phyloP scores from a whole-genome alignment of 2,888 invertebrate genomes.

The Apoda limacodes region DNA sequence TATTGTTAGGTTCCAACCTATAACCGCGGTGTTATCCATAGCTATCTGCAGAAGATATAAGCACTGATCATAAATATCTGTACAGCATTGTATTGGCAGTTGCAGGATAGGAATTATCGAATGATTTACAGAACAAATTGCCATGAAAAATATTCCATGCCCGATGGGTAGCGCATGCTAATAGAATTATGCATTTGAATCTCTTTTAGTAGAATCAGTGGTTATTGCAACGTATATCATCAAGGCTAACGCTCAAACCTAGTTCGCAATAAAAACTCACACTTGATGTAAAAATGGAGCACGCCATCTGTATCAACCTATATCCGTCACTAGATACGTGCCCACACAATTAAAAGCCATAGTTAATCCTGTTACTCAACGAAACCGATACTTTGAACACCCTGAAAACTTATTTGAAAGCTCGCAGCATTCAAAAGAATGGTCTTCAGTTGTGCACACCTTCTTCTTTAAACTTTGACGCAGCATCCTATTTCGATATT shows the following conservation, averaged over 20 bases:
- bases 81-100: slow-evolving; percentile 13
- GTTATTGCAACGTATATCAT: slow-evolving; percentile 18
- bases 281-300: too few species aligned
- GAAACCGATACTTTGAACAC: slow-evolving; percentile 23
- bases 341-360: slow-evolving; percentile 6
- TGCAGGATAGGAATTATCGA: slow-evolving; percentile 10
- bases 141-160: slow-evolving; percentile 20
- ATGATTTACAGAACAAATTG: slow-evolving; percentile 14
- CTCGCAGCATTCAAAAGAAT: slow-evolving; percentile 21
- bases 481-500: too few species aligned
- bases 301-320: slow-evolving; percentile 13
- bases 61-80: slow-evolving; percentile 18
- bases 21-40: too few species aligned
- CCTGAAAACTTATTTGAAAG: slow-evolving; percentile 24
- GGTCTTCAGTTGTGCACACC: too few species aligned
- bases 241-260: too few species aligned
- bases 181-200: slow-evolving; percentile 15
- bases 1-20: too few species aligned
- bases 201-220: slow-evolving; percentile 15
- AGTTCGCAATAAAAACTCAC: too few species aligned
- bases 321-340: slow-evolving; percentile 7
- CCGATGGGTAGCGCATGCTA: slow-evolving; percentile 15
- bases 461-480: too few species aligned
- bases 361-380: slow-evolving; percentile 14
- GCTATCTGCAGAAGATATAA: too few species aligned